Evolutionary conservation across 2,888 invertebrate species (phyloP).

Genomic region (Dolichomitus sp.): DNA sequence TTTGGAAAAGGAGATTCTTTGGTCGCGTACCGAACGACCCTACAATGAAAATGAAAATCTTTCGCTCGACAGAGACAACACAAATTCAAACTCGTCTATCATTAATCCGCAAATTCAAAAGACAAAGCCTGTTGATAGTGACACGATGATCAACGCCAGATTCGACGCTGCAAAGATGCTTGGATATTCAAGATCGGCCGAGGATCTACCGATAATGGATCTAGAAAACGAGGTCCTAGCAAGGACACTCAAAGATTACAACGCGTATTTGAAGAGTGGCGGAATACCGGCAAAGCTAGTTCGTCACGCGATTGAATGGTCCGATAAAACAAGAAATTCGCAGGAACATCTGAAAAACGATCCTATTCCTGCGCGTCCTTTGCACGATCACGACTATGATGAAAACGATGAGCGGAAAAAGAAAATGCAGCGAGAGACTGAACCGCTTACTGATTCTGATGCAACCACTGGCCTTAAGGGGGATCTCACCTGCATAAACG

Average conservation of each 20-base stretch:
- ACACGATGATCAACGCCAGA: constrained; percentile 35
- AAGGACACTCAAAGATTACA: constrained; percentile 80
- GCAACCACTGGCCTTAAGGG: constrained; percentile 68
- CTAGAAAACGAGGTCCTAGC: constrained; percentile 81
- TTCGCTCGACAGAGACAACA: neutral
- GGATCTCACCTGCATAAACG: constrained; percentile 84
- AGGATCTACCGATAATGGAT: constrained; percentile 80
- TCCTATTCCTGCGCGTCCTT: constrained; percentile 16
- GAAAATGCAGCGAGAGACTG: constrained; percentile 22
- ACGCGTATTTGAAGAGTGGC: constrained; percentile 75
- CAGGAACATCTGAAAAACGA: constrained; percentile 22
- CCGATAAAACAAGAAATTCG: constrained; percentile 29
- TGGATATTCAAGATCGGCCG: constrained; percentile 79
- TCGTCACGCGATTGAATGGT: constrained; percentile 24
- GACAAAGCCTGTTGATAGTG: neutral
- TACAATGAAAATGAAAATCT: neutral
- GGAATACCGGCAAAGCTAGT: constrained; percentile 39
- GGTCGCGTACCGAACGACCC: constrained; percentile 67
- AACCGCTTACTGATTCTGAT: constrained; percentile 33
- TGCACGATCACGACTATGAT: constrained; percentile 4
- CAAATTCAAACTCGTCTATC: neutral
- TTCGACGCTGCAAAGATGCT: constrained; percentile 81
- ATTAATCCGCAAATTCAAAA: neutral
- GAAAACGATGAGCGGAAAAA: constrained; percentile 19
- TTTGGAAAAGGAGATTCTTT: constrained; percentile 78